Percentiles rank a stretch among this genome's conserved stretches.
phyloP scores from a whole-genome alignment of 35 echinoderm and acorn worm species.

The Lytechinus variegatus region DNA sequence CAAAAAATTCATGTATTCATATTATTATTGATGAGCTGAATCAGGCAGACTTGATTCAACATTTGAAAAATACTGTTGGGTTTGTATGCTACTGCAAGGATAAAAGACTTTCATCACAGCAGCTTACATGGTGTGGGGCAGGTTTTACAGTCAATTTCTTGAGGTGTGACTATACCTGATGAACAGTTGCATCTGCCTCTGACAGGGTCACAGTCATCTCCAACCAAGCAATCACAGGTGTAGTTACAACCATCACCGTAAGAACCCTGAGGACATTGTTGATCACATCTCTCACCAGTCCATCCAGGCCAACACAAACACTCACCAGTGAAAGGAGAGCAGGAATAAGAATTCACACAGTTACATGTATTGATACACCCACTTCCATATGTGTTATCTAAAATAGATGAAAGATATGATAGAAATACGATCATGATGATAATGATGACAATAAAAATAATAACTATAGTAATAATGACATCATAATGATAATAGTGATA shows the following conservation, averaged over 20 bases:
- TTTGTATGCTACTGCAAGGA: too few species aligned
- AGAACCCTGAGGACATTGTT: constrained; percentile 42
- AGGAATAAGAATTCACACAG: constrained; percentile 83
- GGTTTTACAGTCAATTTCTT: not conserved
- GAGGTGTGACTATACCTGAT: not conserved
- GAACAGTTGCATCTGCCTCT: constrained; percentile 74
- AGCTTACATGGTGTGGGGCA: too few species aligned
- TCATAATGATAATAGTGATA: too few species aligned
- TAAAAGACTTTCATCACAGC: too few species aligned
- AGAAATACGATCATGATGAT: not conserved
- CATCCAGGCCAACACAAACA: constrained; percentile 83
- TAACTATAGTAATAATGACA: too few species aligned
- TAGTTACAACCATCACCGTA: constrained; percentile 68
- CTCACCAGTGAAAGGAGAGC: constrained; percentile 64
- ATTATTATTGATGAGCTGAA: too few species aligned
- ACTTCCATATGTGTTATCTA: constrained; percentile 48
- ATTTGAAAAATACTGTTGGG: too few species aligned
- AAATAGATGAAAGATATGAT: not conserved
- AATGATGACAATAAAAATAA: too few species aligned
- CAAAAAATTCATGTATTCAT: too few species aligned
- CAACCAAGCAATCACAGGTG: constrained; percentile 72
- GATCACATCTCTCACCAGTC: constrained; percentile 63
- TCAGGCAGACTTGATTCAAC: too few species aligned
- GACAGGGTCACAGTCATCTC: constrained; percentile 61
- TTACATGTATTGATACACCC: constrained; percentile 67